phyloP scores from a whole-genome alignment of 1,140 invertebrate genomes.

The Drosophila hydei region DNA sequence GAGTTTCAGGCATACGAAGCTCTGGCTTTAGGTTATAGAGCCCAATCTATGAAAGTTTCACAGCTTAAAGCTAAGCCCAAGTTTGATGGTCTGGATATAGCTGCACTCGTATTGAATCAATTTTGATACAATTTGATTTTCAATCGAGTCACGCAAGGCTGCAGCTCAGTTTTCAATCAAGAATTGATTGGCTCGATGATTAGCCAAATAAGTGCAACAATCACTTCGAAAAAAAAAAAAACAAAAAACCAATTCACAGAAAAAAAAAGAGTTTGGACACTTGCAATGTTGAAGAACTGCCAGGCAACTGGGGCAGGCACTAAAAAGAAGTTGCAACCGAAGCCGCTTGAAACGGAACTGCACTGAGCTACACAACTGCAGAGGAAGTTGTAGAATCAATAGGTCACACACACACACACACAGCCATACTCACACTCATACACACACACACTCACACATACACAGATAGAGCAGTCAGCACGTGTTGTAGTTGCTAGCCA shows the following conservation, averaged over 20 bases:
- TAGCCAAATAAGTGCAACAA: background rate
- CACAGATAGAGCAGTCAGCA: slow-evolving; percentile 25
- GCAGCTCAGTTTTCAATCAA: background rate
- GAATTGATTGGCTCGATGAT: slow-evolving; percentile 18
- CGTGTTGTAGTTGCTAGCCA: slow-evolving; percentile 44
- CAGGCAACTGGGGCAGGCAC: slow-evolving; percentile 22
- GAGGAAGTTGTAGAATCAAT: slow-evolving; percentile 70
- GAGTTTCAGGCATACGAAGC: no score
- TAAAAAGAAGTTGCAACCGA: slow-evolving; percentile 18
- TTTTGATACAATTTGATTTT: background rate
- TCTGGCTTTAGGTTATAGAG: no score
- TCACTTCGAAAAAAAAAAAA: background rate
- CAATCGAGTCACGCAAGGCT: slow-evolving; percentile 21
- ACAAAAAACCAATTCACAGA: background rate
- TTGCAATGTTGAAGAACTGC: slow-evolving; percentile 21
- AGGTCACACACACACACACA: slow-evolving; percentile 55
- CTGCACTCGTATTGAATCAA: background rate
- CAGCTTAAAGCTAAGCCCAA: no score
- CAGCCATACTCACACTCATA: slow-evolving; percentile 27
- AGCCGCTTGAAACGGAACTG: slow-evolving; percentile 39
- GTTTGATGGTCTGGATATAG: no score
- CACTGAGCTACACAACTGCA: slow-evolving; percentile 31
- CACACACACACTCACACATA: slow-evolving; percentile 20
- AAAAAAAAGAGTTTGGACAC: slow-evolving; percentile 2
- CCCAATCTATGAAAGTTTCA: no score